Conservation (phyloP, 2,888 invertebrate species). For the Pteria penguin region DNA sequence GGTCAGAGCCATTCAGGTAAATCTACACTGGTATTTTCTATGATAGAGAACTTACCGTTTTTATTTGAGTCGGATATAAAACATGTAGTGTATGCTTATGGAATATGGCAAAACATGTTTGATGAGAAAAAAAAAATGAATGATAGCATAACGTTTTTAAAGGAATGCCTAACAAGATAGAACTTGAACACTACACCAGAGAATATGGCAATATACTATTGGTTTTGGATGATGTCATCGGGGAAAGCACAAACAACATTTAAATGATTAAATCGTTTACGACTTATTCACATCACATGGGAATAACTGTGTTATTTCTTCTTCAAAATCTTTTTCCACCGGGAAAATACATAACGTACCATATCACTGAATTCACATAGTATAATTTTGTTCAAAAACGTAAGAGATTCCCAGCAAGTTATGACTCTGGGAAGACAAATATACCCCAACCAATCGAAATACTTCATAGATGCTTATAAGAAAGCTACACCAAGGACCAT, state of each 20-base stretch:
- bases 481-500: slow-evolving; percentile 1
- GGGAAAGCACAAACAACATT: not conserved
- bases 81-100: slow-evolving; percentile 10
- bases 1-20: slow-evolving; percentile 10
- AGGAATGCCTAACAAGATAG: slow-evolving; percentile 32
- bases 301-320: slow-evolving; percentile 19
- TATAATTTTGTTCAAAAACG: slow-evolving; percentile 21
- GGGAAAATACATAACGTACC: slow-evolving; percentile 13
- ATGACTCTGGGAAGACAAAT: slow-evolving; percentile 26
- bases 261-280: slow-evolving; percentile 35
- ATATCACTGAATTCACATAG: slow-evolving; percentile 15
- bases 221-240: slow-evolving; percentile 39
- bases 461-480: slow-evolving; percentile 14
- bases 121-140: slow-evolving; percentile 8
- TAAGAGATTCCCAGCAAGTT: slow-evolving; percentile 15
- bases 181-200: slow-evolving; percentile 20
- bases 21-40: slow-evolving; percentile 3
- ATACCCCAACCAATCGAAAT: slow-evolving; percentile 13
- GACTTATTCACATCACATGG: slow-evolving; percentile 36
- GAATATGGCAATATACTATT: slow-evolving; percentile 28
- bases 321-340: slow-evolving; percentile 31
- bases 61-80: slow-evolving; percentile 6
- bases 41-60: not conserved
- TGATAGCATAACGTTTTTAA: slow-evolving; percentile 17
- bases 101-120: slow-evolving; percentile 13